Base-by-base conservation (phyloP, 1,140 invertebrate species). In the Cotesia chilonis region DNA sequence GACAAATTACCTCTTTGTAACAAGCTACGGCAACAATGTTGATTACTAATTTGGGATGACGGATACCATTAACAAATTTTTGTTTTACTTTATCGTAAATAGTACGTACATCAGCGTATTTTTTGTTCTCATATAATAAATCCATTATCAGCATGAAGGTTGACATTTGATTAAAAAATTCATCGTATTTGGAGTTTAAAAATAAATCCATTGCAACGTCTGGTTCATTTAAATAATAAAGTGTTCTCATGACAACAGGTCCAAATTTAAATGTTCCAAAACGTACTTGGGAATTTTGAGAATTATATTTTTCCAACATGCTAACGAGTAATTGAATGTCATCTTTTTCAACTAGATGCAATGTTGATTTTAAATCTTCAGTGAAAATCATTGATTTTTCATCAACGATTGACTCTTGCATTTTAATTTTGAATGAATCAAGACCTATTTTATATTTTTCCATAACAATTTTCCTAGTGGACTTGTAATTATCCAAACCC, bases 231-330 rank as follows among this genome's bases (percentile, higher is more conserved):
- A 94, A 81, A 77, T 90, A 85, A 80, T 95, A 87, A 73, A 92
- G 92, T 84, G 94, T 89, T 76, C 95, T 87, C 94, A 96, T 95
- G 0, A 94, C 87, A 7, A 96, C 90, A 17, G 94, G 94, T 1
- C 95, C 94, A 90, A 96, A 96, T 7, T 91, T 82, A 85, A 92
- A 96, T 75, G 88, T 92, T 14, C 92, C 91, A 90, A 95, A 95
- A 71, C 93, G 85, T 41, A 92, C 78, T 73, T 92, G 89, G 68
- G 90, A 89, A 74, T 91, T 92, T 81, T 94, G 92, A n/a, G 83
- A 78, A 76, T 93, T 90, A 79, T 93, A 96, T 74, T 90, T 91
- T 82, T 89, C 87, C 55, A 94, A 82, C 92, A 94, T 94, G 73
- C 90, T 87, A 4, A 86, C 68, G 1, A 93, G 72, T n/a, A 95